Evolutionary conservation across 2,797 vertebrate species (phyloP).

Genomic region (Leptatherina wallacei): DNA sequence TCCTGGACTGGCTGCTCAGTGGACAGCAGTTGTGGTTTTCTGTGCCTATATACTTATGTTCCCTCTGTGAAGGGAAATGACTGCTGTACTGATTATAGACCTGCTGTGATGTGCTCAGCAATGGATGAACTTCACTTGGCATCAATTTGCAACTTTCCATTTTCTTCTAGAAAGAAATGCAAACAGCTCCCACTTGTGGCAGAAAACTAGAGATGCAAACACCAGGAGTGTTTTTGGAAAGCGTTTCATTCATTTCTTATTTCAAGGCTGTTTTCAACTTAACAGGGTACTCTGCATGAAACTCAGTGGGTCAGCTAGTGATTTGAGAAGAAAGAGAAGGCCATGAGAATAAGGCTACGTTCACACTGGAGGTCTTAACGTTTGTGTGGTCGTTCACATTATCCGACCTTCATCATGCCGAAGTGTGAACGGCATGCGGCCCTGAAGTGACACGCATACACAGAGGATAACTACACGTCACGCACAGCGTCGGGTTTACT

Average conservation of each 20-base stretch:
- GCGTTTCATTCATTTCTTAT: neutral
- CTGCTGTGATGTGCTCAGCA: slow-evolving; percentile 44
- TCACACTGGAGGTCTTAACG: neutral
- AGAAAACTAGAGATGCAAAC: slow-evolving; percentile 21
- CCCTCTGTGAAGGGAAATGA: slow-evolving; percentile 59
- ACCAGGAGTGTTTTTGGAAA: neutral
- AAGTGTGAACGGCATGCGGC: no score
- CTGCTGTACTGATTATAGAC: slow-evolving; percentile 73
- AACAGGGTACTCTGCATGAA: neutral
- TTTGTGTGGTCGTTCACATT: no score
- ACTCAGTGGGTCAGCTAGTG: no score
- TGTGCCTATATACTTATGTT: slow-evolving; percentile 72
- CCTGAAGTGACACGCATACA: no score
- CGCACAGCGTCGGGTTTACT: no score
- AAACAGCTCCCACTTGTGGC: slow-evolving; percentile 72
- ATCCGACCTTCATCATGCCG: no score
- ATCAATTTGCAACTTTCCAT: slow-evolving; percentile 11
- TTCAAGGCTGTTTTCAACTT: neutral
- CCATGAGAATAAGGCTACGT: neutral
- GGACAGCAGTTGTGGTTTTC: slow-evolving; percentile 69
- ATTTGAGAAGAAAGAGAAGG: neutral
- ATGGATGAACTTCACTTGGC: slow-evolving; percentile 27
- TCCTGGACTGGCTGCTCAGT: slow-evolving; percentile 54
- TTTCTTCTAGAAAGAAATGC: slow-evolving; percentile 13
- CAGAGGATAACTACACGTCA: no score